Evolutionary conservation across 2,888 invertebrate species (phyloP).

Genomic region (Mimachlamys varia): DNA sequence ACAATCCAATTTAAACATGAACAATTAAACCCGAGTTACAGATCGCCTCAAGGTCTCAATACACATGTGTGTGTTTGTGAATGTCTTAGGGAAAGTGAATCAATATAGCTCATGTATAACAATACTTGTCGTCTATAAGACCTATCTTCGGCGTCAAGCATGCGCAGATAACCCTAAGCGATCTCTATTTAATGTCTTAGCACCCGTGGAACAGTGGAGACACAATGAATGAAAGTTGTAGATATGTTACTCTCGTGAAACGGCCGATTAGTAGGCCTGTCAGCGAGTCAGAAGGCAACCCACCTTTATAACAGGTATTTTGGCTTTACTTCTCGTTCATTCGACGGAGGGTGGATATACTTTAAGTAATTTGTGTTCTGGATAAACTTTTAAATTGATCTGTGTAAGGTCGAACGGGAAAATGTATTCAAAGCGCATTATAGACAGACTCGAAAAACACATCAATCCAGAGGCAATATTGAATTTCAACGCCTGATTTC

Average conservation of each 20-base stretch:
- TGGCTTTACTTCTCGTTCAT: not conserved
- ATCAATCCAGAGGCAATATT: conserved; percentile 13
- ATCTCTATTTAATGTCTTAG: conserved; percentile 1
- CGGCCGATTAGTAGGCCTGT: not conserved
- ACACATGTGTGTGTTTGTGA: not conserved
- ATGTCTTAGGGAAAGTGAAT: conserved; percentile 28
- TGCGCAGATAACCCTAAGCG: conserved; percentile 14
- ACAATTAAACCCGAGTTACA: not conserved
- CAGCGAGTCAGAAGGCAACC: not conserved
- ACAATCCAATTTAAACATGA: not conserved
- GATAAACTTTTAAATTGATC: conserved; percentile 34
- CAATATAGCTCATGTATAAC: conserved; percentile 14
- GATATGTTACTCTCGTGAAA: not conserved
- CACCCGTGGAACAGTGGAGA: not conserved
- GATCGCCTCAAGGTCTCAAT: not conserved
- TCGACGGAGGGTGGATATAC: not conserved
- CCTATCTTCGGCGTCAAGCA: conserved; percentile 27
- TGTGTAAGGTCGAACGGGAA: not conserved
- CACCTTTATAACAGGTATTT: not conserved
- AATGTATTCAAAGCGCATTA: not conserved
- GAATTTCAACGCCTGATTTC: conserved; percentile 25
- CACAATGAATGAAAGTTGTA: conserved; percentile 17
- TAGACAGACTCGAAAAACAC: not conserved
- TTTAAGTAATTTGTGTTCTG: conserved; percentile 2
- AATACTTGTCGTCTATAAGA: conserved; percentile 31